These are phyloP conservation scores for Cydia splendana DNA, from an alignment of 1,140 invertebrate species.

Conservation along the genomic window DNA sequence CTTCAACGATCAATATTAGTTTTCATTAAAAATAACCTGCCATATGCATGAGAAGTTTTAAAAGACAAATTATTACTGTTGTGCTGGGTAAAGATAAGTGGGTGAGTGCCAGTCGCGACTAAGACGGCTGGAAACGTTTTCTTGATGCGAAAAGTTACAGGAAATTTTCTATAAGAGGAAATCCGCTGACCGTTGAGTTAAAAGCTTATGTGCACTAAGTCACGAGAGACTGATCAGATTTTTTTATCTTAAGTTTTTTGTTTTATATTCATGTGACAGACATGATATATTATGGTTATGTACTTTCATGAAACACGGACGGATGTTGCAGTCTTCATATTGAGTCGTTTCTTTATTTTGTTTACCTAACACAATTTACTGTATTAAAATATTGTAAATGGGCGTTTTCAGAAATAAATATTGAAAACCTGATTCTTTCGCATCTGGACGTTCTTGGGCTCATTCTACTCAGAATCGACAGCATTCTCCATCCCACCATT, in stretches of 20 bases:
- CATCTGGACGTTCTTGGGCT: too few relatives aligned
- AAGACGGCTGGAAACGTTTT: constrained; percentile 26
- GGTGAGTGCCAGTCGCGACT: constrained; percentile 9
- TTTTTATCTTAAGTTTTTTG: neutral
- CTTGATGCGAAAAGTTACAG: constrained; percentile 29
- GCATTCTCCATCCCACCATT: too few relatives aligned
- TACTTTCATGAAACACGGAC: neutral
- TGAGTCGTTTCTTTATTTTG: neutral
- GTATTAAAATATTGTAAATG: neutral
- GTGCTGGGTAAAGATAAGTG: constrained; percentile 10
- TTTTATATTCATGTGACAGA: neutral
- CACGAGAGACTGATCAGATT: neutral
- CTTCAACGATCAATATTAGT: too few relatives aligned
- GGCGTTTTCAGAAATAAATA: too few relatives aligned
- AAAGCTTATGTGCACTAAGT: constrained; percentile 29
- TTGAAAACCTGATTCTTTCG: too few relatives aligned
- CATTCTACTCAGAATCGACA: too few relatives aligned
- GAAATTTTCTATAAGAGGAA: constrained; percentile 32
- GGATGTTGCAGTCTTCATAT: too few relatives aligned
- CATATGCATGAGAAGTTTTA: too few relatives aligned
- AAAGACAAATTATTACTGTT: neutral
- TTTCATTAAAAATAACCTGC: too few relatives aligned
- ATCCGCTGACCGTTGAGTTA: constrained; percentile 32
- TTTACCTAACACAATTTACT: neutral
- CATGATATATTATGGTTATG: too few relatives aligned